These are phyloP conservation scores for Scrobipalpa atriplicella DNA, from an alignment of 2,888 invertebrate genomes.

Conservation along the genomic window DNA sequence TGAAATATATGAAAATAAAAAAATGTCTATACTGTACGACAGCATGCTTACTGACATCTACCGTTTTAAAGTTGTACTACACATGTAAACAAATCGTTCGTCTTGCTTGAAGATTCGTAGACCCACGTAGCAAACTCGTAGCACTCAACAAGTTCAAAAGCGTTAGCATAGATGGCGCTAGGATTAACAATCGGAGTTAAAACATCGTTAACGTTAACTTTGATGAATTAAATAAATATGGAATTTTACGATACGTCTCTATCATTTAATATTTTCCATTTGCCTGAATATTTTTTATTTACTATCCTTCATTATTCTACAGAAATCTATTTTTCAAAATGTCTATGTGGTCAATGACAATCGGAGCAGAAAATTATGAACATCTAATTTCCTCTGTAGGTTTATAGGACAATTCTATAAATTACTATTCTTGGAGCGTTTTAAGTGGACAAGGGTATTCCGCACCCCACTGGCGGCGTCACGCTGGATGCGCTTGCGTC, in stretches of 20 bases:
- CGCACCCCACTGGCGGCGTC: slow-evolving; percentile 61
- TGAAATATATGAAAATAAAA: no score
- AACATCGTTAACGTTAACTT: not conserved
- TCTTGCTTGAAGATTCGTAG: not conserved
- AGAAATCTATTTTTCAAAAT: no score
- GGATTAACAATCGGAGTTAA: not conserved
- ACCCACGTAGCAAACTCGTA: not conserved
- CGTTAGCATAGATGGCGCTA: slow-evolving; percentile 4
- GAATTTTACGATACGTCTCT: no score
- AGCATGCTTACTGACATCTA: slow-evolving; percentile 15
- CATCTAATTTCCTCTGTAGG: not conserved
- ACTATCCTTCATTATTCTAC: no score
- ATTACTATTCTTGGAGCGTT: not conserved
- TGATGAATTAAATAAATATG: no score
- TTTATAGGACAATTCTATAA: not conserved
- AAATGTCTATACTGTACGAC: no score
- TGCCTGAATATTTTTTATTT: no score
- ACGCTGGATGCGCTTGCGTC: slow-evolving; percentile 56
- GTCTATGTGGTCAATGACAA: no score
- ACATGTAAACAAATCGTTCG: slow-evolving; percentile 25
- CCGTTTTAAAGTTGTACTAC: slow-evolving; percentile 17
- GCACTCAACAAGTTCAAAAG: slow-evolving; percentile 11
- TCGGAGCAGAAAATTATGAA: no score
- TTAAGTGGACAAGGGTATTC: slow-evolving; percentile 20
- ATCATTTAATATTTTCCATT: no score